Conservation (phyloP, 2,113 vertebrate species). For the Heterocephalus glaber region DNA sequence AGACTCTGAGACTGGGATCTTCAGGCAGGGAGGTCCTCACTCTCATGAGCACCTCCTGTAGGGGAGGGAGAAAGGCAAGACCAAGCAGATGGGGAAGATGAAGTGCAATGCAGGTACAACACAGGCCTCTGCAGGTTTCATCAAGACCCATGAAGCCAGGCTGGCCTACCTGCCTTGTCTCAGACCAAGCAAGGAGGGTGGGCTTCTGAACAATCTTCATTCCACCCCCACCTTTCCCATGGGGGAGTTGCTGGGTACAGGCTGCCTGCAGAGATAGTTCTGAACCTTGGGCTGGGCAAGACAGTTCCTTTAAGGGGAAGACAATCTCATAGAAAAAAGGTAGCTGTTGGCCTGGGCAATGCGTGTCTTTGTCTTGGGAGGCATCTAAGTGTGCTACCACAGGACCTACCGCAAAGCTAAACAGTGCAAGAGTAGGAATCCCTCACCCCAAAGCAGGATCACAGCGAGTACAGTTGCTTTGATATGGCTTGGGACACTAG, state of each 20-base stretch:
- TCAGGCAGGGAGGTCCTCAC: background rate
- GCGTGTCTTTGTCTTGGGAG: background rate
- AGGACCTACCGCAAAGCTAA: rapidly evolving
- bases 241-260: background rate
- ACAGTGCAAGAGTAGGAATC: background rate
- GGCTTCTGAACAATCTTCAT: background rate
- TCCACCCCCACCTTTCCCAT: background rate
- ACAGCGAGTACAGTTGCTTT: background rate
- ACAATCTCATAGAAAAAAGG: background rate
- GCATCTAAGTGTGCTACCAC: rapidly evolving
- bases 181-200: background rate
- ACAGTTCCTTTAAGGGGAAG: background rate
- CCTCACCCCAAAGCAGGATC: background rate
- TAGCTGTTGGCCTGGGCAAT: background rate
- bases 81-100: background rate
- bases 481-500: background rate
- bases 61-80: background rate
- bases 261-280: background rate
- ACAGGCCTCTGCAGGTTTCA: background rate
- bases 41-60: background rate
- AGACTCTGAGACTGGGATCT: background rate
- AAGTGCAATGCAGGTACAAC: background rate
- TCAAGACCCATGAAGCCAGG: background rate
- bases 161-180: background rate
- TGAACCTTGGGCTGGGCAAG: background rate